Evolutionary conservation across 2,797 vertebrate species (phyloP).

Genomic region (Neopelma chrysocephalum): DNA sequence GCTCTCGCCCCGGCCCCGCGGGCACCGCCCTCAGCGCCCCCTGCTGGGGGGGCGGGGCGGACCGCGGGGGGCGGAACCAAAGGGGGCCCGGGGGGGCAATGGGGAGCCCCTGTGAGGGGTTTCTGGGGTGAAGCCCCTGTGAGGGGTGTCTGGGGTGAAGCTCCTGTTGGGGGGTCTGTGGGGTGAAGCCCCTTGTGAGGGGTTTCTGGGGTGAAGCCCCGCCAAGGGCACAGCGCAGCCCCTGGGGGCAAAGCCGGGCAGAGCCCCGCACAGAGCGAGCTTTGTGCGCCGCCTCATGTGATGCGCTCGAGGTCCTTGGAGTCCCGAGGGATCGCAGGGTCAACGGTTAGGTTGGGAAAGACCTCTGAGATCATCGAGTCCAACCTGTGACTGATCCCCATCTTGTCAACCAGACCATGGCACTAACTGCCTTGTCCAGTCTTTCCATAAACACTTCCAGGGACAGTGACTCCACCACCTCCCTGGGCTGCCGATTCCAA

Average conservation of each 20-base stretch:
- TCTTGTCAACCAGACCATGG: neutral
- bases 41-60: neutral
- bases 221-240: neutral
- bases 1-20: neutral
- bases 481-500: neutral
- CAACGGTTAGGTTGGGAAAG: neutral
- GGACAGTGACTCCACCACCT: neutral
- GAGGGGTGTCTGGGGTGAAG: neutral
- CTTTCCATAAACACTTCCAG: neutral
- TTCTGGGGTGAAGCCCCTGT: neutral
- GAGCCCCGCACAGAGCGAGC: neutral
- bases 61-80: neutral
- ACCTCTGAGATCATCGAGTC: neutral
- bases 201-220: too few species aligned
- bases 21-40: slow-evolving; percentile 2
- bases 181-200: too few species aligned
- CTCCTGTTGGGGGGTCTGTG: neutral
- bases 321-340: neutral
- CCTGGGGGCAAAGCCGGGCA: neutral
- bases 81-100: neutral
- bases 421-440: neutral
- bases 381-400: neutral
- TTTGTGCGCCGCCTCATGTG: neutral
- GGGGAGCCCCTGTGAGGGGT: neutral
- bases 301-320: neutral